These are phyloP conservation scores for Sphaeramia orbicularis DNA, from an alignment of 2,797 vertebrate species.

Conservation along the genomic window DNA sequence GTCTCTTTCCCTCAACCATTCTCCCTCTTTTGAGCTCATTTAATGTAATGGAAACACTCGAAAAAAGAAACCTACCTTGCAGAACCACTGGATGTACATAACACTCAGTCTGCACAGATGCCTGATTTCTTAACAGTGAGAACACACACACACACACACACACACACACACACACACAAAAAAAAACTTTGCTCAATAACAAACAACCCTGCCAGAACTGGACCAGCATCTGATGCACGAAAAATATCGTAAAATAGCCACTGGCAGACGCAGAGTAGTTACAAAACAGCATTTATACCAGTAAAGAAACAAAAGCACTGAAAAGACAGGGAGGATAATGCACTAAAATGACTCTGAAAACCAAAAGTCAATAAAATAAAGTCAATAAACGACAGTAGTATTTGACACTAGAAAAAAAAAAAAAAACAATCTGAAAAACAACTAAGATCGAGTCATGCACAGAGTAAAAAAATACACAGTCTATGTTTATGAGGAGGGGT, in stretches of 20 bases:
- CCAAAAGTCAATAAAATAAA: not conserved
- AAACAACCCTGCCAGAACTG: not conserved
- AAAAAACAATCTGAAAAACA: slow-evolving; percentile 11
- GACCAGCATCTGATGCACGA: not conserved
- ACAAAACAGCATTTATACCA: not conserved
- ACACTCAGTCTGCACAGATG: slow-evolving; percentile 24
- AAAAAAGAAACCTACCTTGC: slow-evolving; percentile 44
- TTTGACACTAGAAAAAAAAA: not conserved
- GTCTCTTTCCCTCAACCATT: slow-evolving; percentile 17
- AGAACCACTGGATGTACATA: slow-evolving; percentile 41
- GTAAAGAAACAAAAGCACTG: not conserved
- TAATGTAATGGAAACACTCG: slow-evolving; percentile 73
- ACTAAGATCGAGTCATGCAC: too few relatives aligned
- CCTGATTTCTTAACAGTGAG: not conserved
- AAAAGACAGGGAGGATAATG: not conserved
- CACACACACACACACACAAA: too few relatives aligned
- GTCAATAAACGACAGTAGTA: not conserved
- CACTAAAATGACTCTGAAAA: not conserved
- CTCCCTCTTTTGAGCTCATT: slow-evolving; percentile 59
- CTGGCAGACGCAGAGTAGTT: not conserved
- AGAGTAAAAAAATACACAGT: too few relatives aligned
- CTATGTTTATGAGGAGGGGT: too few relatives aligned
- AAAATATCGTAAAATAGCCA: slow-evolving; percentile 10
- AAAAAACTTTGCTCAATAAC: too few relatives aligned
- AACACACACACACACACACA: too few relatives aligned